phyloP scores from a whole-genome alignment of 2,797 vertebrate genomes.

The Anguilla megastoma region DNA sequence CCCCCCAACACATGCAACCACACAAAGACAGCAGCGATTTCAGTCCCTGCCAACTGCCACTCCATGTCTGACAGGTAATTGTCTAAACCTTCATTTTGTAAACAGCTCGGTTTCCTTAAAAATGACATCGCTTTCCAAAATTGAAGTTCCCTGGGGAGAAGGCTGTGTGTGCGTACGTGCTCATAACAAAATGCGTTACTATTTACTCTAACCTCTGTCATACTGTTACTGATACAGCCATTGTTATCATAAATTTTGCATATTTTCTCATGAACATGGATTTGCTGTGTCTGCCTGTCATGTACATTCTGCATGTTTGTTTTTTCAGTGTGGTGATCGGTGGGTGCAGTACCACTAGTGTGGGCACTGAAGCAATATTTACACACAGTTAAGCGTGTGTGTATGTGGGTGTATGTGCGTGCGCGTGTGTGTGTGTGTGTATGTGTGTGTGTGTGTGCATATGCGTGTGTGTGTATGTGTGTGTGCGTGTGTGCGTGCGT shows the following conservation, averaged over 20 bases:
- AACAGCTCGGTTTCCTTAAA: neutral
- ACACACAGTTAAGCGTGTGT: neutral
- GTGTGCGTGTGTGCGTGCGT: no score
- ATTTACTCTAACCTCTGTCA: neutral
- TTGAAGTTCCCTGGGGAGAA: neutral
- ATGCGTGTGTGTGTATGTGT: no score
- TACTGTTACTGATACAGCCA: neutral
- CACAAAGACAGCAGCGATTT: neutral
- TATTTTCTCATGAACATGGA: neutral
- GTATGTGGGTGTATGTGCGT: neutral
- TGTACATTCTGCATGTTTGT: neutral
- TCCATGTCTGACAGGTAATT: slow-evolving; percentile 9
- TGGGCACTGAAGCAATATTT: neutral
- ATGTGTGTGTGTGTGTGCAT: no score
- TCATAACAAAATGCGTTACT: neutral
- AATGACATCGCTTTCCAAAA: neutral
- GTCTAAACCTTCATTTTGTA: slow-evolving; percentile 2
- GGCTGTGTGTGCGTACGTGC: neutral
- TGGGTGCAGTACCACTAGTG: neutral
- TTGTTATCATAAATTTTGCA: neutral
- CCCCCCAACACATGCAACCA: neutral
- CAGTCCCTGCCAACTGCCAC: neutral
- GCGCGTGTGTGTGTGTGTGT: neutral
- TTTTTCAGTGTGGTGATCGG: neutral
- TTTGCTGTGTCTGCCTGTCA: neutral